Percentiles rank a stretch among this genome's conserved stretches.
Conservation (phyloP, 2,888 invertebrate genomes). For the Hyalella azteca region DNA sequence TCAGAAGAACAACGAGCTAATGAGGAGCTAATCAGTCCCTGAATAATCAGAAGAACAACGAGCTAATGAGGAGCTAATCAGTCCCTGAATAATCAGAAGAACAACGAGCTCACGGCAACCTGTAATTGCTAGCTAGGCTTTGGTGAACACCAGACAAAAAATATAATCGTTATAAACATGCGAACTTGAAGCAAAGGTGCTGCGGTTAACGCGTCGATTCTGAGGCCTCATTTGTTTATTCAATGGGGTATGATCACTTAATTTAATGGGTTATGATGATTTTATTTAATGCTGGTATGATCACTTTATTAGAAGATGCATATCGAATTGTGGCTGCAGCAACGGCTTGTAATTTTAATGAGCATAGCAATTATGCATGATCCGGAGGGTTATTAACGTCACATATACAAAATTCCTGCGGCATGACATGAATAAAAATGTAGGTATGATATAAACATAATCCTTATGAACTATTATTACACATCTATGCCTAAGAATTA, state of each 20-base stretch:
- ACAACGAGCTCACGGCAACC: slow-evolving; percentile 21
- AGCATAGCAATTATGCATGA: not conserved
- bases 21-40: too few relatives aligned
- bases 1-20: slow-evolving; percentile 25
- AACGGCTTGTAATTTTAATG: not conserved
- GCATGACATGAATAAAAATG: too few relatives aligned
- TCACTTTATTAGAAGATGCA: too few relatives aligned
- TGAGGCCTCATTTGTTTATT: slow-evolving; percentile 21
- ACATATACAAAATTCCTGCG: too few relatives aligned
- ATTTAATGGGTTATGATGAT: too few relatives aligned
- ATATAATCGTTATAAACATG: slow-evolving; percentile 18
- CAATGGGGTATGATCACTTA: slow-evolving; percentile 10
- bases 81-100: slow-evolving; percentile 20
- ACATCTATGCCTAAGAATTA: too few relatives aligned
- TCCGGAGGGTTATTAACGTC: too few relatives aligned
- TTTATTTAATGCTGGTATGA: too few relatives aligned
- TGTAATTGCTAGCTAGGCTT: slow-evolving; percentile 33
- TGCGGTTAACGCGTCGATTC: not conserved
- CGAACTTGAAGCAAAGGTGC: not conserved
- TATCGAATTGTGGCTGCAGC: not conserved
- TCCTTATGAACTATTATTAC: too few relatives aligned
- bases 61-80: too few relatives aligned
- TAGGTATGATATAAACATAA: too few relatives aligned
- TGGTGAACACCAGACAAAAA: not conserved
- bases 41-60: too few relatives aligned